Evolutionary conservation across 2,113 vertebrate species (phyloP).

Genomic region (Smithornis capensis): DNA sequence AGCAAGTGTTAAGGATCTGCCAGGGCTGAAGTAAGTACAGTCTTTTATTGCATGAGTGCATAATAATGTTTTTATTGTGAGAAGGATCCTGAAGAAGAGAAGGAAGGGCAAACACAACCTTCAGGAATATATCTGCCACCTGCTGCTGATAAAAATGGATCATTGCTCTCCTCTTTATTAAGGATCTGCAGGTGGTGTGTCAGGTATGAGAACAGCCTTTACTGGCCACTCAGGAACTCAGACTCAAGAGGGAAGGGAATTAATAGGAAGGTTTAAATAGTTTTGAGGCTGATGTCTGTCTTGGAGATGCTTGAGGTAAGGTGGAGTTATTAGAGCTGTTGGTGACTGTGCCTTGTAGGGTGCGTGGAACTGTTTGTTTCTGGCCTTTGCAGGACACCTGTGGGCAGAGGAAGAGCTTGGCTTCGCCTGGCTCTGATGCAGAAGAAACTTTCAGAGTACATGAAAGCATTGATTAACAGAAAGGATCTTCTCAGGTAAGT

Average conservation of each 20-base stretch:
- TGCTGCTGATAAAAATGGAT: neutral
- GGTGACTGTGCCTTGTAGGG: neutral
- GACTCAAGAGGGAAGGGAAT: neutral
- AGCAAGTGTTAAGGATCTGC: slow-evolving; percentile 96
- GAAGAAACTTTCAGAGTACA: slow-evolving; percentile 98
- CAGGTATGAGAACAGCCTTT: neutral
- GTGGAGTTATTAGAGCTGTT: neutral
- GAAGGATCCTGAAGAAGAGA: neutral
- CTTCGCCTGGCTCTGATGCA: slow-evolving; percentile 96
- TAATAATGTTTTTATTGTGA: neutral
- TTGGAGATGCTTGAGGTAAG: neutral
- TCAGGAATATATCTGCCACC: neutral
- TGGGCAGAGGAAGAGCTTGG: slow-evolving; percentile 96
- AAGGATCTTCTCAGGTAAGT: slow-evolving; percentile 94
- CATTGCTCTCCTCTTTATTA: neutral
- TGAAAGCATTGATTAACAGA: slow-evolving; percentile 98
- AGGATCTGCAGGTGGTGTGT: neutral
- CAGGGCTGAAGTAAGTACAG: slow-evolving; percentile 91
- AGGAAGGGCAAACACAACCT: neutral
- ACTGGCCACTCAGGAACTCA: neutral
- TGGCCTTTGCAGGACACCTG: slow-evolving; percentile 82
- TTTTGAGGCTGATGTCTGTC: neutral
- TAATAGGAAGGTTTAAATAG: neutral
- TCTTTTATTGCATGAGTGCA: neutral
- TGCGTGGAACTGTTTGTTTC: neutral